Evolutionary conservation across 2,888 invertebrate species (phyloP).

Genomic region (Drosophila anomelani): DNA sequence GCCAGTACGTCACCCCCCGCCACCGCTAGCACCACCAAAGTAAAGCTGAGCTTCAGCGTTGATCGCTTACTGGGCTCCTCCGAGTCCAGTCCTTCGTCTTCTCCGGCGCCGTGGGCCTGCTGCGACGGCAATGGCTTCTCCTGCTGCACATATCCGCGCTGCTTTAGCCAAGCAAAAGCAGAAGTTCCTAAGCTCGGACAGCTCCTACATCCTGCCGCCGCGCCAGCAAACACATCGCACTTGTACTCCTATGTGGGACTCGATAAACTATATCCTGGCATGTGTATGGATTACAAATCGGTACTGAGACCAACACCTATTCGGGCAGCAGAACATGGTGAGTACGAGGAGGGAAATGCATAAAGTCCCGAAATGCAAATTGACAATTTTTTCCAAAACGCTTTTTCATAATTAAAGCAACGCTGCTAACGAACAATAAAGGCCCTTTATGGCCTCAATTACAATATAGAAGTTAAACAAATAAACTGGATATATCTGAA

Average conservation of each 20-base stretch:
- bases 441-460: too few species aligned
- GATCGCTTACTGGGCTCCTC: constrained; percentile 78
- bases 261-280: constrained; percentile 65
- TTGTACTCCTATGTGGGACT: constrained; percentile 55
- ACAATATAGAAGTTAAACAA: too few species aligned
- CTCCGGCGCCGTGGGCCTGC: constrained; percentile 50
- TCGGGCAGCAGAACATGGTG: constrained; percentile 79
- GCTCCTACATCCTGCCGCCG: constrained; percentile 18
- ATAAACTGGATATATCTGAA: too few species aligned
- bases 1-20: constrained; percentile 19
- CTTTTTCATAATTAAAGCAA: too few species aligned
- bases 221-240: constrained; percentile 18
- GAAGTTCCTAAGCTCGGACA: constrained; percentile 53
- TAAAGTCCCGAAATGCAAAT: too few species aligned
- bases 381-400: too few species aligned
- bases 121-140: constrained; percentile 70
- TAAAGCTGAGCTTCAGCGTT: constrained; percentile 83
- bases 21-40: constrained; percentile 69
- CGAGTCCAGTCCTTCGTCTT: constrained; percentile 43
- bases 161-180: constrained; percentile 50
- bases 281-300: constrained; percentile 79
- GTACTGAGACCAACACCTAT: constrained; percentile 82
- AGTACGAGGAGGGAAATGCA: constrained; percentile 17
- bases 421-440: too few species aligned
- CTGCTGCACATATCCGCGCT: constrained; percentile 74